Base-by-base conservation (phyloP, 2,797 vertebrate species). In the Labeo calbasu region DNA sequence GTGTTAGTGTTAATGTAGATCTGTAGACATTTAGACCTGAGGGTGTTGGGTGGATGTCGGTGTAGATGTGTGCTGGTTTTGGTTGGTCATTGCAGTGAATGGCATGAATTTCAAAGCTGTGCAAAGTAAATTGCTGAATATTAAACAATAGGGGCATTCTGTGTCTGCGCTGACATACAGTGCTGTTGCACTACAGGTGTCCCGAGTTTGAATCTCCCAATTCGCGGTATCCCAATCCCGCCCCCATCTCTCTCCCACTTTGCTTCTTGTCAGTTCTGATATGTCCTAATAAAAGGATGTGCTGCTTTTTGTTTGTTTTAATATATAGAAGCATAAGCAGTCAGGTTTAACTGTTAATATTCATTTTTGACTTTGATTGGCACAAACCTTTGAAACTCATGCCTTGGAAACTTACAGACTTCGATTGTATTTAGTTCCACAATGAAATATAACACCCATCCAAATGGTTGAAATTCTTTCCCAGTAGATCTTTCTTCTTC, bases 91-190 rank as follows among this genome's bases (percentile, higher is more conserved):
- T 75, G 48, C 19, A 43, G 28, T 65, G 59, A 63, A 36, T 75
- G 81, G 81, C 59, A 63, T 75, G 70, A 82, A 19, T 75, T 82
- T 53, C 59, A 82, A 82, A 75, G 71, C 5, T 15, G n/a, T 11
- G 6, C 4, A 19, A 69, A 40, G 12, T 46, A 59, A 59, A 3
- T 72, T 3, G 15, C 5, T 4, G 1, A 69, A 70, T 43, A 21
- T 13, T 65, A 19, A 59, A 14, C n/a, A 68, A 68, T 23, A 53
- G 4, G 4, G 9, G 0, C 32, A 11, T 36, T 36, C 32, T 36
- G 32, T 36, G 32, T 36, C 32, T 36, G 32, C 32, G 32, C 32
- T 36, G 32, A 36, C 32, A 36, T 36, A 36, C 32, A 36, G 32
- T 36, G 32, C 32, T 36, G 32, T 36, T 36, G 32, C 32, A 36